A percentile compares a stretch with the other conserved stretches of the same genome.
Evolutionary conservation across 37 sponge, comb jelly and placozoan species (phyloP).

Genomic region (Tethya wilhelma): DNA sequence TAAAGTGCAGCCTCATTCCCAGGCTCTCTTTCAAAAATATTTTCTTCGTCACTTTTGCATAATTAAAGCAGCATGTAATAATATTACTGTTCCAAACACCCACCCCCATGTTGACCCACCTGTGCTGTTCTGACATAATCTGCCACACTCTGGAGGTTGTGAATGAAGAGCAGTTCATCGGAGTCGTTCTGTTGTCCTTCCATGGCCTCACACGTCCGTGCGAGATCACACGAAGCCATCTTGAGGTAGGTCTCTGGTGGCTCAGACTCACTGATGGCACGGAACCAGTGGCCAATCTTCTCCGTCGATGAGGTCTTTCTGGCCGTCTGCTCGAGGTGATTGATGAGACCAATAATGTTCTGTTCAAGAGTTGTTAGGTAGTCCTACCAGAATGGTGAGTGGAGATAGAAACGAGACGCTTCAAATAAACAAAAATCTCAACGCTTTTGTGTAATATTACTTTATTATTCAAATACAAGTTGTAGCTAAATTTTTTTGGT

Average conservation of each 20-base stretch:
- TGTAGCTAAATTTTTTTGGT: no score
- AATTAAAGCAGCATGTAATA: background rate
- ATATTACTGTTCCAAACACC: background rate
- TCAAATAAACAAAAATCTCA: no score
- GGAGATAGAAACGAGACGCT: no score
- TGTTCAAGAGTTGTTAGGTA: conserved; percentile 72
- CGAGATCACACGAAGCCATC: conserved; percentile 52
- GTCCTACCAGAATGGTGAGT: conserved; percentile 24
- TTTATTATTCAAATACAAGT: background rate
- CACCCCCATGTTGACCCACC: conserved; percentile 26
- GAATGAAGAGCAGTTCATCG: conserved; percentile 67
- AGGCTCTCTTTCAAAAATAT: background rate
- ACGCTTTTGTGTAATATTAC: background rate
- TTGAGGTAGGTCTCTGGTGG: conserved; percentile 67
- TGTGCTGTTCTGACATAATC: conserved; percentile 64
- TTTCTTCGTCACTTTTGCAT: background rate
- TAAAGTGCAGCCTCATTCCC: background rate
- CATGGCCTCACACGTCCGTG: conserved; percentile 65
- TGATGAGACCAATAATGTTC: conserved; percentile 54
- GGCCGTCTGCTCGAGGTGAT: conserved; percentile 49
- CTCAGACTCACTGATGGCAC: conserved; percentile 59
- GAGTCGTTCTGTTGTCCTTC: conserved; percentile 52
- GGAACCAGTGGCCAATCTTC: conserved; percentile 56
- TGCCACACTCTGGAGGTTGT: conserved; percentile 70
- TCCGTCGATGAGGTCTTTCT: conserved; percentile 25